Evolutionary conservation across 2,888 invertebrate species (phyloP), one percentile per base, ranked within the genome.

Genomic region (Dioctria rufipes): DNA sequence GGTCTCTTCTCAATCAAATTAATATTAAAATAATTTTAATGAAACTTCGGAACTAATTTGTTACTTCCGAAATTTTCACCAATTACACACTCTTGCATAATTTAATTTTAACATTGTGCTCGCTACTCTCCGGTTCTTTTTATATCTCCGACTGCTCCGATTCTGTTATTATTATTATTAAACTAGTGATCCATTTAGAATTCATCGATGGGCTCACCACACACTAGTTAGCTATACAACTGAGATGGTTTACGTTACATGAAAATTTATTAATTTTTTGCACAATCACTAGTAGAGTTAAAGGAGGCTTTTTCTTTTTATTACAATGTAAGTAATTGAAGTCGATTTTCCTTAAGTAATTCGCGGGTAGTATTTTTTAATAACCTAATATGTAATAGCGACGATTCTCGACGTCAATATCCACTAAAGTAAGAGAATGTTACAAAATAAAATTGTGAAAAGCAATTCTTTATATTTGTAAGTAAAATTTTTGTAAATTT

Each of bases 401-500:
- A 13, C 42, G 66, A 9, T 39, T 43, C 3, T 66, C 11, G 42
- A n/a, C 66, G n/a, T 39, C 42, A 66, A 66, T 66, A 66, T 66
- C 42, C 66, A 66, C n/a, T 66, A 66, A 11, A 40, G 3, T 66
- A 66, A 66, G 66, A 25, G 25, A 66, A 66, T 66, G 66, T 66
- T 66, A 42, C 43, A 66, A 13, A 66, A 25, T 25, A 66, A 13
- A 43, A 6, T n/a, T 65, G 66, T 66, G 40, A 66, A 66, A 63
- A 63, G 8, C 8, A 46, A 6, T 66, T 66, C 13, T 40, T 66
- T 66, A 42, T 40, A 66, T 9, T 66, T 66, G 66, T 66, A 66
- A 66, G 40, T 66, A 66, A 66, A 40, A 42, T n/a, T 63, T 65
- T 66, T 13, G n/a, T 37, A 63, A 39, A 13, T 66, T n/a, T 5